Percentiles rank a stretch among this genome's conserved stretches.
These are phyloP conservation scores for Cotesia typhae DNA, from an alignment of 1,140 invertebrate species.

Conservation along the genomic window DNA sequence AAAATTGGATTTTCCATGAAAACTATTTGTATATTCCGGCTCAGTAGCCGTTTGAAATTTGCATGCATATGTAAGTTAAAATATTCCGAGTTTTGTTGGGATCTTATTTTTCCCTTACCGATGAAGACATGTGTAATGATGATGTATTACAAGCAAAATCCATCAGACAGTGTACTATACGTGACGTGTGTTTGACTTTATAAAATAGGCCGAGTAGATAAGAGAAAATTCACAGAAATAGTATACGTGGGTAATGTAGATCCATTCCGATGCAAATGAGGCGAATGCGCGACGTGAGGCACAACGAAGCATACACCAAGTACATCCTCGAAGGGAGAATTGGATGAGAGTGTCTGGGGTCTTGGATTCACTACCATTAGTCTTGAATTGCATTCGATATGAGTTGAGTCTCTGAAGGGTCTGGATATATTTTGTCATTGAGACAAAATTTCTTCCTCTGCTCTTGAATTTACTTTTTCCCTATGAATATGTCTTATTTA, in stretches of 20 bases:
- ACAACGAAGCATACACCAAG: not conserved
- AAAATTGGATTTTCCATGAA: no score
- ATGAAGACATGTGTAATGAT: not conserved
- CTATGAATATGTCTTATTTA: conserved; percentile 26
- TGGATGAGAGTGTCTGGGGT: conserved; percentile 23
- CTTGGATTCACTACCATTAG: conserved; percentile 41
- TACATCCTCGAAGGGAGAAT: not conserved
- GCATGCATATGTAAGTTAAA: no score
- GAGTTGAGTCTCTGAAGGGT: conserved; percentile 28
- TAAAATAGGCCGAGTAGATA: conserved; percentile 42
- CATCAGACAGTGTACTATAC: conserved; percentile 16
- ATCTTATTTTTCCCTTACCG: not conserved
- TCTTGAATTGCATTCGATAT: conserved; percentile 39
- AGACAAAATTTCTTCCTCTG: conserved; percentile 17
- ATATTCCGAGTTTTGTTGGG: not conserved
- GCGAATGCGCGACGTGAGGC: conserved; percentile 22
- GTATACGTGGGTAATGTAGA: conserved; percentile 30
- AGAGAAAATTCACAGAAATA: conserved; percentile 41
- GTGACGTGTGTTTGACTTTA: conserved; percentile 44
- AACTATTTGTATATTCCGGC: no score
- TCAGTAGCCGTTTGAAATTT: no score
- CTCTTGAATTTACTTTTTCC: not conserved
- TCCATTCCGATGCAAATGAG: conserved; percentile 52
- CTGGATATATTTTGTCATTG: conserved; percentile 34
- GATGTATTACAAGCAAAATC: conserved; percentile 4